Evolutionary conservation across 2,888 invertebrate species (phyloP), one percentile per base, ranked within the genome.

Genomic region (Drosophila setosimentum): DNA sequence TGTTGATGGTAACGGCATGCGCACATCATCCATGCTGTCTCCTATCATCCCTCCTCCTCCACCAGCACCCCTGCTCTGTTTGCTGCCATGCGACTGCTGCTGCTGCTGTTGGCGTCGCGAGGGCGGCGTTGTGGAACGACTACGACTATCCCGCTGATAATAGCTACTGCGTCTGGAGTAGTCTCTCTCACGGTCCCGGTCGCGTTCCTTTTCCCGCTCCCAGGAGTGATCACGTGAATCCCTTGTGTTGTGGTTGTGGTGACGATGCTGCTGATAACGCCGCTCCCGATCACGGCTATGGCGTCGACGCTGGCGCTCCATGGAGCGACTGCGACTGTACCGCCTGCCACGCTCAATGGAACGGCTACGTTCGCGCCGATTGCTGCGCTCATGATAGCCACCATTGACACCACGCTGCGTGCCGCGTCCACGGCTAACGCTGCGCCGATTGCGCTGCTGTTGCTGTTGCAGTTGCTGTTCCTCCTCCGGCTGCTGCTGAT

Each of bases 171-270:
- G 84, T 33, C 85, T 72, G 2, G 50, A 37, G 29, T 83, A 60
- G 27, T 87, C 89, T 2, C 73, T 51, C 0, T 76, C 77, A 6
- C 79, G 65, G 4, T 79, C 78, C 2, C 74, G 55, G 0, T 72
- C 71, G 2, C 71, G 54, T 0, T 73, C 73, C 10, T 45, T 57
- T 2, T 82, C 85, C 18, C 73, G 68, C n/a, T 80, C 82, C 60
- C 63, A 74, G 4, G 85, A 82, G 3, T 63, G 80, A 53, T 83
- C 83, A 27, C 75, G 68, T 10, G 89, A 80, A 21, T 87, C 85
- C 13, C 55, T 45, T 45, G 24, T 45, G 16, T 45, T 45, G 24
- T 40, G 40, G n/a, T 10, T 70, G 27, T 73, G 78, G 61, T 69
- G 69, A 6, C 66, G 78, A 21, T 60, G 71, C 30, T 63, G 59